Evolutionary conservation across 2,797 vertebrate genomes (phyloP), one percentile per base, ranked within the genome.

Genomic region (Macroramphosus scolopax): DNA sequence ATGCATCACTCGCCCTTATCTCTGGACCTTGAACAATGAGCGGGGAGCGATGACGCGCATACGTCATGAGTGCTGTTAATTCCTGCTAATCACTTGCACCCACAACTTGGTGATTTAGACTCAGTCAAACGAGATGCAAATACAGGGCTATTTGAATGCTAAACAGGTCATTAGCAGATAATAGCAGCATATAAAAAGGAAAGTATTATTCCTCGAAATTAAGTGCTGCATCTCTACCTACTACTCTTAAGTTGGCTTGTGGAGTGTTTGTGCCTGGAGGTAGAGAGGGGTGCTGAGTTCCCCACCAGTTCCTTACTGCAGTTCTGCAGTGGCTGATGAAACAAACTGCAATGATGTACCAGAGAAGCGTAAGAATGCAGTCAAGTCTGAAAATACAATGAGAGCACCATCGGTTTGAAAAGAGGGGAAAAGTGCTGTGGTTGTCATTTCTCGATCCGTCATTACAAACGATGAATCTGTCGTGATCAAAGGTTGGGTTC

Each of bases 281-380:
- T 74, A 63, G 62, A 82, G 75, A 72, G 46, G 59, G 77, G 44
- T 65, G 73, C 46, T 50, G 78, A 82, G 75, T 80, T 83, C 80
- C 80, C 78, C 75, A 77, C 76, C 68, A 53, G 66, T 84, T 86
- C 84, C 82, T 72, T 30, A 63, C 81, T 84, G 80, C 81, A 70
- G 73, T 68, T 85, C 81, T 83, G 87, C 84, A 85, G 80, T 75
- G 82, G 80, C 75, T 86, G 79, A 84, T 85, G 78, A 83, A 87
- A 82, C 83, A 75, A 78, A 61, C 53, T 72, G 85, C 80, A 87
- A 85, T 72, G 51, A 65, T 87, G 80, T 77, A 73, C 73, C 68
- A 64, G 64, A 68, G 72, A 9, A 61, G 73, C 65, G 85, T 72
- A 85, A 88, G 80, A 84, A 80, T 64, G 74, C 74, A 81, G 74